These are phyloP conservation scores for Myodes glareolus DNA, from an alignment of 2,113 vertebrate species.

Conservation along the genomic window DNA sequence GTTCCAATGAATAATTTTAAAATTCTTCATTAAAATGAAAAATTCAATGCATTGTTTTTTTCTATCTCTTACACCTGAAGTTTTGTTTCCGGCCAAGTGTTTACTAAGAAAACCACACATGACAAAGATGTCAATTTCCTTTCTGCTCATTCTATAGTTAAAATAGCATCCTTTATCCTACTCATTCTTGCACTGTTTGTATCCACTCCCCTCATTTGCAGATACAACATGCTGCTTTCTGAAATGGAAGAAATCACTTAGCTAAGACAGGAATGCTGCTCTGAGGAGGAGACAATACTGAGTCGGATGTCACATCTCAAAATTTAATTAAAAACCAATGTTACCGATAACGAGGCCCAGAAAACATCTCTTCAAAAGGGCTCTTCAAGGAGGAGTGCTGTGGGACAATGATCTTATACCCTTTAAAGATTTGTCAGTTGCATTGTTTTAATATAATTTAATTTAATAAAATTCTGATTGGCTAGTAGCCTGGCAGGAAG, in stretches of 20 bases:
- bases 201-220: slow-evolving; percentile 25
- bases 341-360: slow-evolving; percentile 9
- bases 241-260: slow-evolving; percentile 48
- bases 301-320: slow-evolving; percentile 35
- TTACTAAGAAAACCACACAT: background rate
- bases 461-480: too few relatives aligned
- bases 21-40: background rate
- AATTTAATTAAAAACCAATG: slow-evolving; percentile 55
- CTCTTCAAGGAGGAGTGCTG: background rate
- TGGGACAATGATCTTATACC: too few relatives aligned
- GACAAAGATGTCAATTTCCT: background rate
- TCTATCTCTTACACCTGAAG: background rate
- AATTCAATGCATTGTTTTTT: background rate
- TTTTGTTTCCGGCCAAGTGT: slow-evolving; percentile 5
- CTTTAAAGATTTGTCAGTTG: too few relatives aligned
- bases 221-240: background rate
- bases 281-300: slow-evolving; percentile 6
- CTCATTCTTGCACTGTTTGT: background rate
- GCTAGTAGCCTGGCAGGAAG: too few relatives aligned
- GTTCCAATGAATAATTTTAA: background rate
- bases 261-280: slow-evolving; percentile 33
- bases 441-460: too few relatives aligned
- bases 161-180: background rate
- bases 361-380: background rate
- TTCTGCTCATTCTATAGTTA: slow-evolving; percentile 11